These are phyloP conservation scores for Pyrrhosoma nymphula DNA, from an alignment of 2,888 invertebrate genomes.

Conservation along the genomic window DNA sequence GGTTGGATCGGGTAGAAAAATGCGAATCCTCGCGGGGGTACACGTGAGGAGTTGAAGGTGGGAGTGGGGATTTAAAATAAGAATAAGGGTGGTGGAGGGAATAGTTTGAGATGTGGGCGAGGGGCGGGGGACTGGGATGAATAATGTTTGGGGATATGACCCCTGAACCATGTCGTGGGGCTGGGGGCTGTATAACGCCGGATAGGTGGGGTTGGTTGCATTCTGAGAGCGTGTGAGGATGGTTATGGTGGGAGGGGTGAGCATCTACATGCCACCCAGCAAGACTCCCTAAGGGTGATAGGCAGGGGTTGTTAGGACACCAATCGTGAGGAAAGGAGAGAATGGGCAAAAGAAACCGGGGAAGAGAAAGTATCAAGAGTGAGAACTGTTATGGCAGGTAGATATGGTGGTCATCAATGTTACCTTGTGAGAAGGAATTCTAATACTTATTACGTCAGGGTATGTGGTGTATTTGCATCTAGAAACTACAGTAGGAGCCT, in stretches of 20 bases:
- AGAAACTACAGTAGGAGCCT: too few relatives aligned
- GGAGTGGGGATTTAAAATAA: slow-evolving; percentile 8
- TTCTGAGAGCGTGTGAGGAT: not conserved
- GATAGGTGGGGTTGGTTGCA: not conserved
- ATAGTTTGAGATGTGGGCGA: not conserved
- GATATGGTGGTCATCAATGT: too few relatives aligned
- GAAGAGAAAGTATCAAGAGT: too few relatives aligned
- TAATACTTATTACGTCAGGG: too few relatives aligned
- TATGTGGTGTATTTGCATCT: too few relatives aligned
- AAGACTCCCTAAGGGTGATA: too few relatives aligned
- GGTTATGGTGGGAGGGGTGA: not conserved
- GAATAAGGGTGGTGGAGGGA: not conserved
- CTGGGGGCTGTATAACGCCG: not conserved
- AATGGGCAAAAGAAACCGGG: too few relatives aligned
- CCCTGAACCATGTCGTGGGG: slow-evolving; percentile 20
- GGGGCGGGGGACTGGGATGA: slow-evolving; percentile 31
- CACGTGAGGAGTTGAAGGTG: not conserved
- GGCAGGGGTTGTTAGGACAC: too few relatives aligned
- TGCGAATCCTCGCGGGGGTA: not conserved
- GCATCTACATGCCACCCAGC: too few relatives aligned
- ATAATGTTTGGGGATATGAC: slow-evolving; percentile 61
- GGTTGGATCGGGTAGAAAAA: not conserved
- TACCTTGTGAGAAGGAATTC: too few relatives aligned
- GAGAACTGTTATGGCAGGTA: too few relatives aligned
- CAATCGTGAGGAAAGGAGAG: too few relatives aligned